These are phyloP conservation scores for Leptogaster cylindrica DNA, from an alignment of 2,888 invertebrate genomes.

Conservation along the genomic window DNA sequence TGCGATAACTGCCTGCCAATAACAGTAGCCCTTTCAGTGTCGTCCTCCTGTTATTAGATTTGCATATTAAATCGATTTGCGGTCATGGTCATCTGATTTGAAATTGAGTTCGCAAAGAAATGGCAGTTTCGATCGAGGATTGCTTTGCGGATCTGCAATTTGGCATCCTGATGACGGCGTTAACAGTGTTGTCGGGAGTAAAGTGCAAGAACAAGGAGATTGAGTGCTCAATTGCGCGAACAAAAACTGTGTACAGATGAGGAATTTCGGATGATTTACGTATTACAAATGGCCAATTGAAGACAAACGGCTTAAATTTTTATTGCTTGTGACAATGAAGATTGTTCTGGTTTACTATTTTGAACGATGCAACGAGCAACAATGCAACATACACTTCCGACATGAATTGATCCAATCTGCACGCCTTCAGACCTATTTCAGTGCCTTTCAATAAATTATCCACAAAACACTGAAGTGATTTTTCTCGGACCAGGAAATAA, in stretches of 20 bases:
- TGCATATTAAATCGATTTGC: conserved; percentile 16
- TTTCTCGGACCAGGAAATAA: background rate
- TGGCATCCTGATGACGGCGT: background rate
- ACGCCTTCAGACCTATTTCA: background rate
- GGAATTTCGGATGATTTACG: background rate
- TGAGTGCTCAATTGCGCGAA: background rate
- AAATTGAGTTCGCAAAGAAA: background rate
- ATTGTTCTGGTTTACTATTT: background rate
- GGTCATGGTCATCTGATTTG: conserved; percentile 10
- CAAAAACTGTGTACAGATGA: background rate
- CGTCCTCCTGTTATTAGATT: conserved; percentile 1
- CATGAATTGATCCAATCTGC: background rate
- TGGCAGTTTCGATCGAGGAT: background rate
- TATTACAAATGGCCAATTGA: background rate
- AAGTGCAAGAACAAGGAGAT: background rate
- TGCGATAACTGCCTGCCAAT: background rate
- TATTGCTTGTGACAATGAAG: background rate
- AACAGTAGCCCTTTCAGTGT: background rate
- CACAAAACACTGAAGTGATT: background rate
- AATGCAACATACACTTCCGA: background rate
- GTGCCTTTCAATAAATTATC: background rate
- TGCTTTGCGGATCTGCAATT: background rate
- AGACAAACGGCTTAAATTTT: too few relatives aligned
- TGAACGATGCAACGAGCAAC: too few relatives aligned
- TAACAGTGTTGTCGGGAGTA: background rate